phyloP scores from a whole-genome alignment of 2,797 vertebrate genomes.

The Fundulus diaphanus region DNA sequence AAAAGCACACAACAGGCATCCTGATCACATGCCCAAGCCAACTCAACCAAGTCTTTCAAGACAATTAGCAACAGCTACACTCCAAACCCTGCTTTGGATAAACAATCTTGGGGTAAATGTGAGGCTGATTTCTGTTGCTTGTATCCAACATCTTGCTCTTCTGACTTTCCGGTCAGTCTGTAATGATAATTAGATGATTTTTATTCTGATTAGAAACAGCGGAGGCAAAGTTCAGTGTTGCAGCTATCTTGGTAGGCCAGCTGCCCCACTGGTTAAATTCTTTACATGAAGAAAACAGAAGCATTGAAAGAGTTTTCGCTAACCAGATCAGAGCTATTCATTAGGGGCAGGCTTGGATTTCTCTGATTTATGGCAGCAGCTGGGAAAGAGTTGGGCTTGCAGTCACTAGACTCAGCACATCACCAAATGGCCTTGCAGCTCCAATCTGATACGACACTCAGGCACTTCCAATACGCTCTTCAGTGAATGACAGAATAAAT shows the following conservation, averaged over 20 bases:
- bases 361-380: conserved; percentile 69
- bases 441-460: not conserved
- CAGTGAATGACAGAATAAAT: conserved; percentile 36
- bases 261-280: not conserved
- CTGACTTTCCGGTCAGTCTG: conserved; percentile 16
- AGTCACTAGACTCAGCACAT: conserved; percentile 53
- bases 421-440: conserved; percentile 41
- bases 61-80: not conserved
- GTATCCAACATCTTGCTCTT: too few species aligned
- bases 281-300: conserved; percentile 26
- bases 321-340: conserved; percentile 48
- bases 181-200: conserved; percentile 4
- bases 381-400: conserved; percentile 54
- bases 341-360: conserved; percentile 54
- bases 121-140: not conserved
- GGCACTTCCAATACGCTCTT: not conserved
- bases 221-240: conserved; percentile 35
- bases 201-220: conserved; percentile 37
- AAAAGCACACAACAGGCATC: not conserved
- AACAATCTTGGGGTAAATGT: not conserved
- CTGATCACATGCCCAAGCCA: too few species aligned
- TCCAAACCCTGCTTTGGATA: not conserved
- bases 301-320: conserved; percentile 34
- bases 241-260: conserved; percentile 34
- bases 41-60: not conserved